Base-by-base conservation (phyloP, 2,113 vertebrate species). In the Gymnarchus niloticus region DNA sequence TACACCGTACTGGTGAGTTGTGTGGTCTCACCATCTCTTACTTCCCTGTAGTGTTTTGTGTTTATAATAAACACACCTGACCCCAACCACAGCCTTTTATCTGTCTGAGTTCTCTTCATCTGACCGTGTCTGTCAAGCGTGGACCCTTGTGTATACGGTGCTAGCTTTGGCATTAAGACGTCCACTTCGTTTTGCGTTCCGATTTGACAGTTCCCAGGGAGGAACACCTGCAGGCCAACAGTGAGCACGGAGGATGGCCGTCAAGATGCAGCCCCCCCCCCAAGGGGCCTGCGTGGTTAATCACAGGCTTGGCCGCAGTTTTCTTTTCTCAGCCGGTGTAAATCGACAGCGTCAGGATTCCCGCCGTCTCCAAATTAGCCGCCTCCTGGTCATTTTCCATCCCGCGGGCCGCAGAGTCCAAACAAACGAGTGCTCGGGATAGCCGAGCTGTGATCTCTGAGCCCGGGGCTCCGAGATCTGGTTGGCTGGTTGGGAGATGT, bases 1-100 rank as follows among this genome's bases (percentile, higher is more conserved):
- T 98, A 99, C 91, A 97, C 97, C 0, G 96, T 97, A 1, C 91
- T 96, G 96, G 96, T 97, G 54, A 96, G 96, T 81, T 82, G n/a
- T 1, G n/a, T n/a, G n/a, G n/a, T n/a, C n/a, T n/a, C n/a, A n/a
- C n/a, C n/a, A n/a, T n/a, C n/a, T n/a, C n/a, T n/a, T n/a, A n/a
- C n/a, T n/a, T n/a, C n/a, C n/a, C n/a, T n/a, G n/a, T n/a, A n/a
- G n/a, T n/a, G n/a, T n/a, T n/a, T n/a, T n/a, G n/a, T n/a, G n/a
- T n/a, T n/a, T n/a, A n/a, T n/a, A n/a, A n/a, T n/a, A n/a, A n/a
- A n/a, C n/a, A n/a, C n/a, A n/a, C n/a, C n/a, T n/a, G n/a, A n/a
- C 25, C 56, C 10, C 17, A 4, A 33, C 44, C 12, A n/a, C n/a
- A n/a, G n/a, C n/a, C n/a, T n/a, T 41, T 17, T 49, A n/a, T 81